Percentiles rank a stretch among this genome's conserved stretches.
Evolutionary conservation across 2,113 vertebrate genomes (phyloP).

Genomic region (Triplophysa tibetana): DNA sequence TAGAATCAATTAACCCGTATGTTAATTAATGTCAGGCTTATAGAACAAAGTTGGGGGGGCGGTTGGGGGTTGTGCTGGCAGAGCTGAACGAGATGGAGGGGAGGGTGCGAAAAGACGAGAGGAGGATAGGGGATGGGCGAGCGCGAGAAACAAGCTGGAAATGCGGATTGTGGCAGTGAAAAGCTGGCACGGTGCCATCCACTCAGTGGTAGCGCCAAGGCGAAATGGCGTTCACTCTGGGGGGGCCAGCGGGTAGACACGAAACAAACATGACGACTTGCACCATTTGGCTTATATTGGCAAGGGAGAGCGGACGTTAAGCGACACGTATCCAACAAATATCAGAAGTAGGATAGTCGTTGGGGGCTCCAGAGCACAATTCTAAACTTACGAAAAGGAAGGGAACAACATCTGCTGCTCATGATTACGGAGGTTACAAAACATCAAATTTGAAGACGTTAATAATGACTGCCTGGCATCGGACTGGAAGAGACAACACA

Average conservation of each 20-base stretch:
- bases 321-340: slow-evolving; percentile 68
- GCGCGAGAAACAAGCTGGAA: slow-evolving; percentile 90
- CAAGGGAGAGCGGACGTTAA: slow-evolving; percentile 69
- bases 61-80: slow-evolving; percentile 43
- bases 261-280: slow-evolving; percentile 65
- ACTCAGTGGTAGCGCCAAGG: slow-evolving; percentile 95
- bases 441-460: slow-evolving; percentile 31
- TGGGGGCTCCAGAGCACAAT: slow-evolving; percentile 36
- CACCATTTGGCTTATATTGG: slow-evolving; percentile 70
- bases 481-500: slow-evolving; percentile 36
- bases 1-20: slow-evolving; percentile 95
- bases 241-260: slow-evolving; percentile 83
- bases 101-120: slow-evolving; percentile 62
- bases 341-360: slow-evolving; percentile 43
- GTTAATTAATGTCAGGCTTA: slow-evolving; percentile 98
- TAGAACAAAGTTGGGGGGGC: slow-evolving; percentile 79
- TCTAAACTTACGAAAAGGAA: slow-evolving; percentile 37
- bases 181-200: slow-evolving; percentile 99
- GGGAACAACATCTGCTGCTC: slow-evolving; percentile 52
- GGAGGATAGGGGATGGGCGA: slow-evolving; percentile 83
- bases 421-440: slow-evolving; percentile 20
- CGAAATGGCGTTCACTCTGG: slow-evolving; percentile 81
- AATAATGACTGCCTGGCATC: slow-evolving; percentile 46
- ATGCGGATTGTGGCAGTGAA: slow-evolving; percentile 95
- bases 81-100: slow-evolving; percentile 66